Percentiles rank a stretch among this genome's conserved stretches.
Evolutionary conservation across 2,888 invertebrate genomes (phyloP).

Genomic region (Oscheius sp.): DNA sequence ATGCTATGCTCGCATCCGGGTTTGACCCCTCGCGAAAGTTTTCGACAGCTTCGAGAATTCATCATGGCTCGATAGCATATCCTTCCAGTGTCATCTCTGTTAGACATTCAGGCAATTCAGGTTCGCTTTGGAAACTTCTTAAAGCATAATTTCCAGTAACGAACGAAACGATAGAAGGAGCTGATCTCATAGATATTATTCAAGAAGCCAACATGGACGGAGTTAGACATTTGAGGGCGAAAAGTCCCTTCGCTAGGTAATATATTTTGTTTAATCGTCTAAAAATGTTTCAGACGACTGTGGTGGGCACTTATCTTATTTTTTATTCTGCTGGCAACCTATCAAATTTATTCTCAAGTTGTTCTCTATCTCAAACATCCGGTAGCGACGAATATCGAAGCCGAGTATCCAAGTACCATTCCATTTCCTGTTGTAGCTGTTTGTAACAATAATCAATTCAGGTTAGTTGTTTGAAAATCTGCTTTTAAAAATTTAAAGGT

Average conservation of each 20-base stretch:
- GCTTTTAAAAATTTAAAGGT: neutral
- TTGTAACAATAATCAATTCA: constrained; percentile 72
- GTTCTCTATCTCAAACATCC: constrained; percentile 53
- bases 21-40: neutral
- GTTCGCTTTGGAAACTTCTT: neutral
- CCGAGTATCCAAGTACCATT: constrained; percentile 68
- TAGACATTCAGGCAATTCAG: neutral
- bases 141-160: constrained; percentile 18
- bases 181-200: constrained; percentile 60
- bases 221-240: constrained; percentile 65
- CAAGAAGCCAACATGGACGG: constrained; percentile 71
- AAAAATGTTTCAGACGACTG: constrained; percentile 38
- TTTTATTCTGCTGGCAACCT: constrained; percentile 62
- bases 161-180: constrained; percentile 34
- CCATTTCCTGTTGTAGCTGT: constrained; percentile 70
- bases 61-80: neutral
- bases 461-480: constrained; percentile 40
- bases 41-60: neutral
- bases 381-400: constrained; percentile 70
- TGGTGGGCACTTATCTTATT: constrained; percentile 63
- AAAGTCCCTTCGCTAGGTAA: constrained; percentile 55
- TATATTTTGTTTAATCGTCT: neutral
- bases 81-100: constrained; percentile 18
- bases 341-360: constrained; percentile 66
- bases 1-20: neutral